Conservation (phyloP, 1,140 invertebrate genomes). For the Drosophila equinoxialis region DNA sequence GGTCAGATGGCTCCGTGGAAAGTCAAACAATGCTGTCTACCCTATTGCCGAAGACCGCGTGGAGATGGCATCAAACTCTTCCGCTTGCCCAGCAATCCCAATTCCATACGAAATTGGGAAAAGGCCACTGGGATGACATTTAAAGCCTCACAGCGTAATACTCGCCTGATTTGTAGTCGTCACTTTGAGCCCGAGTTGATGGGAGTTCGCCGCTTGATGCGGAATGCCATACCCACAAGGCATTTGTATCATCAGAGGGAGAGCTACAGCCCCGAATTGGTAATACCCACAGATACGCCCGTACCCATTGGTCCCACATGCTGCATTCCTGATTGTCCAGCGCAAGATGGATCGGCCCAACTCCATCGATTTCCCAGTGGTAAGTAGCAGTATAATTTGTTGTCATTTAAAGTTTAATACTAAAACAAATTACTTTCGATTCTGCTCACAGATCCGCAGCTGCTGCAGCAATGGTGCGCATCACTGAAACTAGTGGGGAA, state of each 20-base stretch:
- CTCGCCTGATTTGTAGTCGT: slow-evolving; percentile 67
- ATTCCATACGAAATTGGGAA: slow-evolving; percentile 63
- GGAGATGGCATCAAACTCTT: slow-evolving; percentile 71
- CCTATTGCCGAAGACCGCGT: slow-evolving; percentile 60
- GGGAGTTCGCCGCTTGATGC: slow-evolving; percentile 63
- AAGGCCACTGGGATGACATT: slow-evolving; percentile 63
- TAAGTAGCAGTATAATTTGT: slow-evolving; percentile 14
- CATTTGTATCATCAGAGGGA: slow-evolving; percentile 31
- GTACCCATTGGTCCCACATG: slow-evolving; percentile 29
- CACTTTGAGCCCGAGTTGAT: slow-evolving; percentile 68
- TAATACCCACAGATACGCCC: not conserved
- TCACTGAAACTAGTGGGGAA: slow-evolving; percentile 40
- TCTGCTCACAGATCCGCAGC: slow-evolving; percentile 34
- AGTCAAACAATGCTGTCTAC: slow-evolving; percentile 66
- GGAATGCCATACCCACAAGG: slow-evolving; percentile 61
- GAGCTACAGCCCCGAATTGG: slow-evolving; percentile 7
- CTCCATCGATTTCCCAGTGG: slow-evolving; percentile 65
- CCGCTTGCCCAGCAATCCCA: slow-evolving; percentile 56
- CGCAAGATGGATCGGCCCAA: slow-evolving; percentile 27
- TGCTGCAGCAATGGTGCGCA: slow-evolving; percentile 60
- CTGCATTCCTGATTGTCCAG: slow-evolving; percentile 47
- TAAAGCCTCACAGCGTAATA: slow-evolving; percentile 67
- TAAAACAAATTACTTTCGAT: too few species aligned
- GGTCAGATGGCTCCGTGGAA: slow-evolving; percentile 52
- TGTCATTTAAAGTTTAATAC: not conserved